A percentile compares a stretch with the other conserved stretches of the same genome.
These are phyloP conservation scores for Acanthococcus lagerstroemiae DNA, from an alignment of 2,888 invertebrate genomes.

Conservation along the genomic window DNA sequence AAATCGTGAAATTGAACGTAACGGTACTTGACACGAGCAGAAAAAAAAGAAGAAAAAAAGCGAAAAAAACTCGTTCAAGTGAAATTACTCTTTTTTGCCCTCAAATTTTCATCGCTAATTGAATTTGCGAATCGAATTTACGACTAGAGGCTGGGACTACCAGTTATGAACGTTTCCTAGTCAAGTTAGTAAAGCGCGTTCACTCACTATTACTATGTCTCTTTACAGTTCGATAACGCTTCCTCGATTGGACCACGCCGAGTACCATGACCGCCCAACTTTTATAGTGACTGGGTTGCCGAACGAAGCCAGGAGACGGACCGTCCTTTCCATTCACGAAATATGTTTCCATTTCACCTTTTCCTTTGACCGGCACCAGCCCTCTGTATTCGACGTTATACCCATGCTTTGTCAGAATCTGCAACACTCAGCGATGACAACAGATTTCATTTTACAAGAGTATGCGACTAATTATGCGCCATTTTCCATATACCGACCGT, in stretches of 20 bases:
- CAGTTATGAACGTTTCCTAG: no score
- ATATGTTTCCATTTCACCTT: slow-evolving; percentile 92
- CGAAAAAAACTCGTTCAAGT: no score
- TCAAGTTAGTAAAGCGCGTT: no score
- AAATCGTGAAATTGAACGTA: no score
- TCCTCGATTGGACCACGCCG: slow-evolving; percentile 73
- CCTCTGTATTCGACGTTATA: slow-evolving; percentile 71
- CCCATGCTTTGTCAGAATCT: slow-evolving; percentile 66
- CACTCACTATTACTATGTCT: slow-evolving; percentile 36
- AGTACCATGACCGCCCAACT: slow-evolving; percentile 80
- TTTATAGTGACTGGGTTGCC: slow-evolving; percentile 61
- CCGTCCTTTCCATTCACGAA: slow-evolving; percentile 64
- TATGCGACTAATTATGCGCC: background rate
- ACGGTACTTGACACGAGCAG: no score
- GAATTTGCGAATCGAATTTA: no score
- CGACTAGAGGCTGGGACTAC: no score
- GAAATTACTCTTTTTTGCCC: no score
- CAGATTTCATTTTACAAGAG: background rate
- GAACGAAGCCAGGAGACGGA: slow-evolving; percentile 49
- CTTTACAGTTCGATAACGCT: slow-evolving; percentile 48
- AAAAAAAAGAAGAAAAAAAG: no score
- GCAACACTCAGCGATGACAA: no score
- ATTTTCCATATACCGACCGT: slow-evolving; percentile 48
- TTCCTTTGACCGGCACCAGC: slow-evolving; percentile 81
- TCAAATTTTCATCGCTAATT: no score